phyloP scores from a whole-genome alignment of 2,888 invertebrate species.

The Lysandra bellargus region DNA sequence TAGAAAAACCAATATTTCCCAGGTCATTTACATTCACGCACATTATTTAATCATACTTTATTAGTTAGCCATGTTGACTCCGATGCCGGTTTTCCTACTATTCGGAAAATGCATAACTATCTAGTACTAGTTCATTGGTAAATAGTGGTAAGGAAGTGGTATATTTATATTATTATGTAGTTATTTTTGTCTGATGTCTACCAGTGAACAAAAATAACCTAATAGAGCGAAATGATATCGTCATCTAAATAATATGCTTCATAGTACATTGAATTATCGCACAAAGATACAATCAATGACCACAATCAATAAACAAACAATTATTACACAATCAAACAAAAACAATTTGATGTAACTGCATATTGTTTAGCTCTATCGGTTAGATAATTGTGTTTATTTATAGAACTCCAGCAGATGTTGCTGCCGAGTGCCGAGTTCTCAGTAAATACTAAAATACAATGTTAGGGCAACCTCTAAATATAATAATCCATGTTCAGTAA shows the following conservation, averaged over 20 bases:
- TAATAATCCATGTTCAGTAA: conserved; percentile 19
- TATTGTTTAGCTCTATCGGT: conserved; percentile 21
- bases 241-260: not conserved
- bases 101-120: not conserved
- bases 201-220: not conserved
- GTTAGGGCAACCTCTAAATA: conserved; percentile 23
- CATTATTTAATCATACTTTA: not conserved
- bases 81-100: not conserved
- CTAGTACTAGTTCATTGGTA: not conserved
- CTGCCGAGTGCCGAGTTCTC: not conserved
- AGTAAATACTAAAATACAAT: conserved; percentile 27
- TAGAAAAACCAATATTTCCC: not conserved
- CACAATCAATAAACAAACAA: not conserved
- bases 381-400: conserved; percentile 15
- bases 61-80: not conserved
- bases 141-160: no score
- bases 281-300: not conserved
- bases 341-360: conserved; percentile 12
- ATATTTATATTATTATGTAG: no score
- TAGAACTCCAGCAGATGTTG: conserved; percentile 19
- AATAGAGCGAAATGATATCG: no score
- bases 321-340: not conserved
- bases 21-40: not conserved
- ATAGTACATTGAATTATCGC: not conserved
- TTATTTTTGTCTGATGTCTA: not conserved